These are phyloP conservation scores for Peromyscus attwateri DNA, from an alignment of 2,797 vertebrate genomes.

Conservation along the genomic window DNA sequence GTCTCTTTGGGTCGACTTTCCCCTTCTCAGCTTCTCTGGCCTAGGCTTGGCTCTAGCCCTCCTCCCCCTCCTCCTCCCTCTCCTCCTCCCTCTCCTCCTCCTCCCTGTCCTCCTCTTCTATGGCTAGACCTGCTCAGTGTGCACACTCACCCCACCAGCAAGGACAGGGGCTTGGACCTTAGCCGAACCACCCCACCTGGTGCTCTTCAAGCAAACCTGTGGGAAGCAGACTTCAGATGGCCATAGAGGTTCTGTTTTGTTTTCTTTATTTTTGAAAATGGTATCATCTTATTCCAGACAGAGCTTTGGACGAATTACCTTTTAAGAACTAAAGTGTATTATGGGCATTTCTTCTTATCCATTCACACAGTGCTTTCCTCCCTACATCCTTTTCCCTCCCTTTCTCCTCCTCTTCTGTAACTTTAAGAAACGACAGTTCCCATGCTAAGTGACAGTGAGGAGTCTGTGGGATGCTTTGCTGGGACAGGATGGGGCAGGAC, in stretches of 20 bases:
- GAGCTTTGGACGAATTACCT: neutral
- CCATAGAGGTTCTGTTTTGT: neutral
- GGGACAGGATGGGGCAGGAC: neutral
- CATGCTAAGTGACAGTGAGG: neutral
- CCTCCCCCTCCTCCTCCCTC: accelerated
- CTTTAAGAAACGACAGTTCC: neutral
- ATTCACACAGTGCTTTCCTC: neutral
- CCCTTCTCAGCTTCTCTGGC: neutral
- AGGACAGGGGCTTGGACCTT: neutral
- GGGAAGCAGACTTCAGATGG: neutral
- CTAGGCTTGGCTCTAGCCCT: neutral
- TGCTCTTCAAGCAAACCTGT: neutral
- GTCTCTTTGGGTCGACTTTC: neutral
- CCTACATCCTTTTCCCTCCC: too few relatives aligned
- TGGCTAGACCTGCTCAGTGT: neutral
- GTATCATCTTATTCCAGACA: neutral
- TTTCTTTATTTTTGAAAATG: conserved; percentile 38
- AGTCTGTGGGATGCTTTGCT: neutral
- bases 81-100: neutral
- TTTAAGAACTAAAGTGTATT: neutral
- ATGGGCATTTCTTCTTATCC: neutral
- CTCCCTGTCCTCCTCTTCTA: neutral
- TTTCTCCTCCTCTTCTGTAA: neutral
- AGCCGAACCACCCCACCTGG: neutral
- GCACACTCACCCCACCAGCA: neutral